A percentile compares a stretch with the other conserved stretches of the same genome.
phyloP scores from a whole-genome alignment of 2,888 invertebrate genomes.

The Tenthredo distinguenda region DNA sequence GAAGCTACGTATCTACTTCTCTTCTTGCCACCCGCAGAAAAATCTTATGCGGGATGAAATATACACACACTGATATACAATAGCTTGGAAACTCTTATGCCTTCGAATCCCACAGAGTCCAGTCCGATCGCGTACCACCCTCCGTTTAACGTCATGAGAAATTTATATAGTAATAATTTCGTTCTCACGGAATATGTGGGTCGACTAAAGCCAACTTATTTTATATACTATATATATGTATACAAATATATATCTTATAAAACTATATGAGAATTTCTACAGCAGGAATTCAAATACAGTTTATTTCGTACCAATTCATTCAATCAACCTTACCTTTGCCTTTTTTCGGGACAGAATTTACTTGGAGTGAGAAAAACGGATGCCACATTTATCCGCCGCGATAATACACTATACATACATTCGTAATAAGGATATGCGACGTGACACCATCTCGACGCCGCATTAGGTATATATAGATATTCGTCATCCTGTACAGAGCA shows the following conservation, averaged over 20 bases:
- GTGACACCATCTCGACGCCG: conserved; percentile 16
- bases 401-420: background rate
- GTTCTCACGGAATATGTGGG: conserved; percentile 73
- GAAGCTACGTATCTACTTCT: conserved; percentile 38
- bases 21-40: conserved; percentile 65
- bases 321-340: background rate
- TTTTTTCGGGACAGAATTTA: background rate
- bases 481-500: conserved; percentile 19
- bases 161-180: conserved; percentile 56
- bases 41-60: conserved; percentile 67
- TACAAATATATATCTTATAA: conserved; percentile 4
- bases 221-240: background rate
- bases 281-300: background rate
- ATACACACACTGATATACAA: conserved; percentile 15
- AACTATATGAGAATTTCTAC: background rate
- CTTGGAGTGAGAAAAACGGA: background rate
- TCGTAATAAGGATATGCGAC: conserved; percentile 21
- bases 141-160: conserved; percentile 63
- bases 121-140: conserved; percentile 59
- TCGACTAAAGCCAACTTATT: conserved; percentile 28
- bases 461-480: conserved; percentile 25
- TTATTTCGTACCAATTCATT: background rate
- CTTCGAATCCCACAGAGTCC: conserved; percentile 45
- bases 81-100: background rate
- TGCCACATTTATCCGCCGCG: background rate